phyloP scores from a whole-genome alignment of 1,140 invertebrate genomes.

The Penaeus chinensis region DNA sequence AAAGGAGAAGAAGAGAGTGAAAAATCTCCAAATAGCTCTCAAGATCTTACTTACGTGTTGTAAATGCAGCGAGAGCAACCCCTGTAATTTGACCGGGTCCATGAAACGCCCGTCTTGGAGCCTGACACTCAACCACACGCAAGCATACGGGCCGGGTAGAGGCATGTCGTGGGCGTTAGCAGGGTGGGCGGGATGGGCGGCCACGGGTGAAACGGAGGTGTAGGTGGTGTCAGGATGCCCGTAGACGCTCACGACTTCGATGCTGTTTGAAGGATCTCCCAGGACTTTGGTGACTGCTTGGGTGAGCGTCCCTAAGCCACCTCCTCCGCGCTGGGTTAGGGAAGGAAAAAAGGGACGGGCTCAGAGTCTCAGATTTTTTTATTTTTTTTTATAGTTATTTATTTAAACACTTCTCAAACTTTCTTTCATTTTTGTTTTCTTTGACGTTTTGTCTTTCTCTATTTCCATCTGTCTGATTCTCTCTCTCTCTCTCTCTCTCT shows the following conservation, averaged over 20 bases:
- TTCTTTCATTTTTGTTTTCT: too few relatives aligned
- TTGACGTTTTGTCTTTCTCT: too few relatives aligned
- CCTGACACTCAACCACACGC: not conserved
- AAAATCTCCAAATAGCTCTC: too few relatives aligned
- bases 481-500: too few relatives aligned
- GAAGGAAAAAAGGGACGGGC: not conserved
- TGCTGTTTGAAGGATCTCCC: not conserved
- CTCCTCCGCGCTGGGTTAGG: not conserved
- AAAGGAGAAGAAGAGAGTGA: too few relatives aligned
- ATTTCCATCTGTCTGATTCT: too few relatives aligned
- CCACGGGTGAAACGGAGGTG: not conserved
- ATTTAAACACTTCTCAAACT: too few relatives aligned
- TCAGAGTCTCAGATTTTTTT: too few relatives aligned
- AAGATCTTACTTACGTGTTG: not conserved
- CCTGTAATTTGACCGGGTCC: conserved; percentile 1
- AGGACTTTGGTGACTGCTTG: not conserved
- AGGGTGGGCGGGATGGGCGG: not conserved
- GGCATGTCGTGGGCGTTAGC: not conserved
- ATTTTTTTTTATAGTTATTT: too few relatives aligned
- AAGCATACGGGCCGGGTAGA: not conserved
- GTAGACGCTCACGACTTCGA: not conserved
- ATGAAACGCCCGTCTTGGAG: not conserved
- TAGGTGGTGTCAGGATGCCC: not conserved
- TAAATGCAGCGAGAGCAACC: not conserved
- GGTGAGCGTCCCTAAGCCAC: not conserved